These are phyloP conservation scores for Apodemus agrarius DNA, from an alignment of 2,797 vertebrate species.

Conservation along the genomic window DNA sequence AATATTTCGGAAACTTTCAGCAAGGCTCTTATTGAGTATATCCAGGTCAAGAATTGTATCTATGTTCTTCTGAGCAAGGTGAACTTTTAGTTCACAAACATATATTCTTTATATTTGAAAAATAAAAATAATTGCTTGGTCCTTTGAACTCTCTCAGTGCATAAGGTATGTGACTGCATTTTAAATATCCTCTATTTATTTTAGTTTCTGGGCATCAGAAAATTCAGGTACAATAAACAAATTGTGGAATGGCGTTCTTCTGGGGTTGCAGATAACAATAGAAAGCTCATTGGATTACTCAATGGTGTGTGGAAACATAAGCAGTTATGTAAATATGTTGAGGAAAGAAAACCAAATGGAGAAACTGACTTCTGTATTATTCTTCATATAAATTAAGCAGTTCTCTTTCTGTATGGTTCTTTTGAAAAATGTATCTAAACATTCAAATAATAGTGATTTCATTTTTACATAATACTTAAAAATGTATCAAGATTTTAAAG, in stretches of 20 bases:
- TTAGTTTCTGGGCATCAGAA: background rate
- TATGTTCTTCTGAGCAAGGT: background rate
- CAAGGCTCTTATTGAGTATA: background rate
- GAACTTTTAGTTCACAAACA: background rate
- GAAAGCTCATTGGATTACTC: background rate
- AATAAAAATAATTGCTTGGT: background rate
- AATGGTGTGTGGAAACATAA: background rate
- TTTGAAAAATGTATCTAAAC: background rate
- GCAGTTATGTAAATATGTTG: background rate
- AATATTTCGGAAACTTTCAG: conserved; percentile 5
- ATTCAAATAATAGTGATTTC: background rate
- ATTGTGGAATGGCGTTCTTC: background rate
- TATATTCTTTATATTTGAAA: background rate
- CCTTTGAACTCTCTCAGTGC: background rate
- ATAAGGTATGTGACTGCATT: background rate
- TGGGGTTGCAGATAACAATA: background rate
- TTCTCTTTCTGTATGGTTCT: background rate
- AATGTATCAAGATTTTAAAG: background rate
- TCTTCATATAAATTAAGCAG: background rate
- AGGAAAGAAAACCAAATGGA: background rate
- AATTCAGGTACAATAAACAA: background rate
- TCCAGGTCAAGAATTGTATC: background rate
- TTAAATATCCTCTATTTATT: background rate
- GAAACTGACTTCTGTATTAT: background rate
- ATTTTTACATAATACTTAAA: background rate